Base-by-base conservation (phyloP, 2,888 invertebrate genomes). In the Xanthia icteritia region DNA sequence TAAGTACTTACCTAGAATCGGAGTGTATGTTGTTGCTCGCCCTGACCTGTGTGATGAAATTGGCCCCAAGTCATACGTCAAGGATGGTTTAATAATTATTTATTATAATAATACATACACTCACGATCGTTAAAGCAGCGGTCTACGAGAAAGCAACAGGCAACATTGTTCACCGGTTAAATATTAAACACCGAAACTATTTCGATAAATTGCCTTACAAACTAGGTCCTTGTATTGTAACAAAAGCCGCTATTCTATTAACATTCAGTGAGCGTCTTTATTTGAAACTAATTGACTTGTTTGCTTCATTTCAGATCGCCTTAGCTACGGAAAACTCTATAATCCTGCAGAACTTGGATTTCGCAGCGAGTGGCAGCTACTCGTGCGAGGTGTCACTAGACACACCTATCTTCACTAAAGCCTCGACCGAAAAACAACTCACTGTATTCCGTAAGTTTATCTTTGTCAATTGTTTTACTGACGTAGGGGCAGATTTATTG, bases 311-410 rank as follows among this genome's bases (percentile, higher is more conserved):
- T 69, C 97, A 98, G 98, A 97, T 97, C 93, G 97, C 97, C 74
- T 94, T 97, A 90, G 97, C 97, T 87, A 97, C 97, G 85, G 97
- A 97, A 90, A 97, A 97, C 95, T 98, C 98, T 91, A 97, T 98
- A 92, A 97, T 97, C 92, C 97, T 98, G 87, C 97, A 97, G 90
- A 97, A 97, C 93, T 95, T 98, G 91, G 97, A 98, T 94, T 98
- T 98, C 93, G 97, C 97, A 76, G 98, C 98, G 79, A 97, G 97
- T 83, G 98, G 98, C 86, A 96, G 95, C 85, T 98, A 98, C 95
- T 97, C 97, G 69, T 98, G 98, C 92, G 97, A 97, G 90, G 98
- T 98, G 56, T 97, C 98, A 76, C 97, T 97, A 92, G 97, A 97
- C 92, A 97, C 97, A 63, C 98, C 98, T 83, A 98, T 98, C 93